phyloP scores from a whole-genome alignment of 2,113 vertebrate genomes.

The Raja brachyura region DNA sequence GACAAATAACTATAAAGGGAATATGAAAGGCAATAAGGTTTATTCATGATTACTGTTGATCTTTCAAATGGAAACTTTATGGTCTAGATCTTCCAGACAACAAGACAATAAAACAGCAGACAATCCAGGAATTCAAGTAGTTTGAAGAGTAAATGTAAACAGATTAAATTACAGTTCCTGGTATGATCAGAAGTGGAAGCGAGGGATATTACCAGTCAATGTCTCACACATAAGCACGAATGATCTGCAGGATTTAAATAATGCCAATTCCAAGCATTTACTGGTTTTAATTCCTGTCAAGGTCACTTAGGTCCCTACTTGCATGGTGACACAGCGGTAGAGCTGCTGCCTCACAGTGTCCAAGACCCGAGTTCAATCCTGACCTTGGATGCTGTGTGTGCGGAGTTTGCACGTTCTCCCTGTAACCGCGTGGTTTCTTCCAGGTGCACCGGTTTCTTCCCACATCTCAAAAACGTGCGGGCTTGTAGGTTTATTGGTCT shows the following conservation, averaged over 20 bases:
- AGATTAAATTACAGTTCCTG: not conserved
- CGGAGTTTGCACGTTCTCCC: no score
- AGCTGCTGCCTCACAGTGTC: no score
- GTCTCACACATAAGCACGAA: not conserved
- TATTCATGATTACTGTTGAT: not conserved
- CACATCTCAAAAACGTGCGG: no score
- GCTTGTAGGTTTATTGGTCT: no score
- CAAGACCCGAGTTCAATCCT: no score
- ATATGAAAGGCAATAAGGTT: not conserved
- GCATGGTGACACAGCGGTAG: not conserved
- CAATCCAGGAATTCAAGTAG: not conserved
- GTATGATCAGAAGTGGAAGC: not conserved
- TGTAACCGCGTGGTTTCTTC: no score
- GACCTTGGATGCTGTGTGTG: no score
- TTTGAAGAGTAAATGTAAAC: not conserved
- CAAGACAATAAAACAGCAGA: not conserved
- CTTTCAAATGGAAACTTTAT: not conserved
- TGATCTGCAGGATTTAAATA: slow-evolving; percentile 1
- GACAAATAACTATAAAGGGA: not conserved
- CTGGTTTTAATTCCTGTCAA: no score
- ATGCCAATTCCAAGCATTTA: not conserved
- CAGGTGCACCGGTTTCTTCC: no score
- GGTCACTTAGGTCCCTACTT: not conserved
- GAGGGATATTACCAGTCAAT: not conserved
- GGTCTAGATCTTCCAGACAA: not conserved